A percentile compares a stretch with the other conserved stretches of the same genome.
phyloP scores from a whole-genome alignment of 1,140 invertebrate genomes.

The Antheraea pernyi region DNA sequence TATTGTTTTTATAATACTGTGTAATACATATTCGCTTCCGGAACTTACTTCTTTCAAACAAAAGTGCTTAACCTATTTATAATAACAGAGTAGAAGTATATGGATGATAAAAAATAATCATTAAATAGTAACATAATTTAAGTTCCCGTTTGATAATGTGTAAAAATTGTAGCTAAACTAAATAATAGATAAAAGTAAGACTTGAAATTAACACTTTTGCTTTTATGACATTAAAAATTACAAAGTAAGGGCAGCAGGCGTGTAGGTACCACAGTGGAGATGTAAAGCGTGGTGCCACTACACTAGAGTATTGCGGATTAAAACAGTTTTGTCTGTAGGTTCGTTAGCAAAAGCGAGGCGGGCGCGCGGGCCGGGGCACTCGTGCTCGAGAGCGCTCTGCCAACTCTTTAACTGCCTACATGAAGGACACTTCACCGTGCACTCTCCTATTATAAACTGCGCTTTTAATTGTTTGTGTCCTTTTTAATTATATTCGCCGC shows the following conservation, averaged over 20 bases:
- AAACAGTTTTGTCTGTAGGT: constrained; percentile 56
- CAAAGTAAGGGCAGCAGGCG: not conserved
- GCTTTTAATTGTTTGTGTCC: constrained; percentile 75
- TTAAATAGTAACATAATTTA: no score
- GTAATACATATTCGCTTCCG: no score
- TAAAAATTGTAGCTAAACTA: no score
- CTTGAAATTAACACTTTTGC: no score
- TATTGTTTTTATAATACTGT: no score
- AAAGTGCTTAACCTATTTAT: no score
- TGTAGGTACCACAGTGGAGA: not conserved
- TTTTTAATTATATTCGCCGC: constrained; percentile 74
- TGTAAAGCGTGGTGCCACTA: constrained; percentile 18
- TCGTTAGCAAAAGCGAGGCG: constrained; percentile 70
- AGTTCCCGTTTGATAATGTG: no score
- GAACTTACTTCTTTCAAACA: no score
- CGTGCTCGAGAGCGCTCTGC: constrained; percentile 71
- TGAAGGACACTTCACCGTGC: constrained; percentile 71
- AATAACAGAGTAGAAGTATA: no score
- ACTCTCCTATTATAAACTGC: constrained; percentile 78
- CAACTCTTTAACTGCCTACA: constrained; percentile 79
- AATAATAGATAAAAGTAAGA: no score
- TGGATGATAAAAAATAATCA: no score
- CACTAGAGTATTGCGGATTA: constrained; percentile 18
- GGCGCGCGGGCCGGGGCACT: constrained; percentile 61
- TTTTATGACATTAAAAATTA: no score